Evolutionary conservation across 2,797 vertebrate genomes (phyloP).

Genomic region (Diplodus sargus): DNA sequence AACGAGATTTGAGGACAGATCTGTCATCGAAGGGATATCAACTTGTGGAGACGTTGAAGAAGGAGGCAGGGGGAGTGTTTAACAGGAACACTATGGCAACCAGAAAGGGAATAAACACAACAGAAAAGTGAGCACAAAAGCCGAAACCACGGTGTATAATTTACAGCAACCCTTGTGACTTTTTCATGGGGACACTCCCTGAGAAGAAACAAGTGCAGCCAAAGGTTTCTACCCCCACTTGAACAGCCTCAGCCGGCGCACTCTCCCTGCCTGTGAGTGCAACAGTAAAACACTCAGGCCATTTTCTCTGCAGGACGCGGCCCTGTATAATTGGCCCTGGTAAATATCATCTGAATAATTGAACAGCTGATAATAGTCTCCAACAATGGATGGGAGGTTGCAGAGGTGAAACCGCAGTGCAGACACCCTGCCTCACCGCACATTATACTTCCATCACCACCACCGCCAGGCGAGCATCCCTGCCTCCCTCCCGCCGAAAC

Average conservation of each 20-base stretch:
- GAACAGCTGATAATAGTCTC: slow-evolving; percentile 84
- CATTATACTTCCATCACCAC: slow-evolving; percentile 74
- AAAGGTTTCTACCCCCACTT: slow-evolving; percentile 62
- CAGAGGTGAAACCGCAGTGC: slow-evolving; percentile 86
- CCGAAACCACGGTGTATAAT: slow-evolving; percentile 32
- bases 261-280: slow-evolving; percentile 73
- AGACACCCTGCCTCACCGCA: slow-evolving; percentile 80
- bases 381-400: slow-evolving; percentile 84
- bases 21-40: neutral
- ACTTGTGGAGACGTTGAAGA: slow-evolving; percentile 17
- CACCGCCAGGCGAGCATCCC: slow-evolving; percentile 44
- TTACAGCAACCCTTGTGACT: slow-evolving; percentile 33
- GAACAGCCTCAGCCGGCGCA: slow-evolving; percentile 72
- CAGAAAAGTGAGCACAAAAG: slow-evolving; percentile 11
- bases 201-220: slow-evolving; percentile 49
- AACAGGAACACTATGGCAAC: slow-evolving; percentile 29
- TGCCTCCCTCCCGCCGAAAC: slow-evolving; percentile 30
- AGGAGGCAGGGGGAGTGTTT: slow-evolving; percentile 1
- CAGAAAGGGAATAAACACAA: slow-evolving; percentile 13
- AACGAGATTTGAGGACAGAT: neutral
- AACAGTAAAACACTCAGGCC: slow-evolving; percentile 80
- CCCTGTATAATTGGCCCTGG: slow-evolving; percentile 84
- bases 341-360: slow-evolving; percentile 90
- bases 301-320: slow-evolving; percentile 81
- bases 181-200: slow-evolving; percentile 63